Percentiles rank a stretch among this genome's conserved stretches.
These are phyloP conservation scores for Octodonta nipae DNA, from an alignment of 2,888 invertebrate species.

Conservation along the genomic window DNA sequence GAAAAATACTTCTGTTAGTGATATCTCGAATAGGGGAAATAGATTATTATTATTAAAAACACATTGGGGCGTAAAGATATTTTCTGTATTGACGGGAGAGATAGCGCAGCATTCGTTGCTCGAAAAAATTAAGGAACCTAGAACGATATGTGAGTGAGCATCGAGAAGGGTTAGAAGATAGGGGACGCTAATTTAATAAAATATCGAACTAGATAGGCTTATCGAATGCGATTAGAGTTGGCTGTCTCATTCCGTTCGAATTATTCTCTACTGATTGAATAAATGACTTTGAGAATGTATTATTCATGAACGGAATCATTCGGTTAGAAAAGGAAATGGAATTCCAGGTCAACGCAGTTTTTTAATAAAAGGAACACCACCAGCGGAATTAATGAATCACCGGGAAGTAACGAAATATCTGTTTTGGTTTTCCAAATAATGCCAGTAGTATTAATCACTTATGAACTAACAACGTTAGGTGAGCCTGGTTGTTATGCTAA, in stretches of 20 bases:
- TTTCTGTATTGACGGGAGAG: slow-evolving; percentile 5
- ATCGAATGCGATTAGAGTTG: slow-evolving; percentile 14
- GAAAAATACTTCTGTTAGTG: slow-evolving; percentile 33
- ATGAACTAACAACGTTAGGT: too few relatives aligned
- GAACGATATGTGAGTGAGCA: background rate
- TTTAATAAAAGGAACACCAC: too few relatives aligned
- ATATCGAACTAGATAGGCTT: slow-evolving; percentile 13
- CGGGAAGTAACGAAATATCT: too few relatives aligned
- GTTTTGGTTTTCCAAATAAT: too few relatives aligned
- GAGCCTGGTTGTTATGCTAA: too few relatives aligned
- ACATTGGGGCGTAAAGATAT: slow-evolving; percentile 23
- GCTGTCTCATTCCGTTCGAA: slow-evolving; percentile 8
- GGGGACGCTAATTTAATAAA: slow-evolving; percentile 23
- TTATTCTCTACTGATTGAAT: too few relatives aligned
- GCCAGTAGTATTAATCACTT: too few relatives aligned
- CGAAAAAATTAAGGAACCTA: background rate
- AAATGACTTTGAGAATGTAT: too few relatives aligned
- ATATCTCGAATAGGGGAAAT: slow-evolving; percentile 25
- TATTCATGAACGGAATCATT: too few relatives aligned
- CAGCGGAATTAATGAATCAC: too few relatives aligned
- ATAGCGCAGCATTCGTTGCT: background rate
- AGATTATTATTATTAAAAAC: slow-evolving; percentile 28
- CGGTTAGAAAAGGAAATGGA: too few relatives aligned
- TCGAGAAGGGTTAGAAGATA: slow-evolving; percentile 18
- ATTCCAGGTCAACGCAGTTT: too few relatives aligned